Percentiles rank a stretch among this genome's conserved stretches.
phyloP scores from a whole-genome alignment of 2,113 vertebrate genomes.

The Empidonax alnorum region DNA sequence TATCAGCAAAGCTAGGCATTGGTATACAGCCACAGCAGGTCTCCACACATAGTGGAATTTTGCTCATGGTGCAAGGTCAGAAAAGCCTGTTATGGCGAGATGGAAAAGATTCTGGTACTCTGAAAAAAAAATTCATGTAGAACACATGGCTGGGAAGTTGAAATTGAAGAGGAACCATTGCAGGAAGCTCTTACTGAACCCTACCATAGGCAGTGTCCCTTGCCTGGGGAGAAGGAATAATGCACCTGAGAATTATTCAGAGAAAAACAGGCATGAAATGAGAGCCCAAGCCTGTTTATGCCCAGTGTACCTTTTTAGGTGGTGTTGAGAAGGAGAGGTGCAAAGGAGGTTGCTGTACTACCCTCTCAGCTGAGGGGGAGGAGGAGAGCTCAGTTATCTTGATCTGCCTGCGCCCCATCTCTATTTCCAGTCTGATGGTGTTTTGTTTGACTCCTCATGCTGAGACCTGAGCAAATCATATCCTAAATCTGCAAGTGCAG shows the following conservation, averaged over 20 bases:
- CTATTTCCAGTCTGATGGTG: neutral
- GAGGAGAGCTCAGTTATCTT: neutral
- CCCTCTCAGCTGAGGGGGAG: neutral
- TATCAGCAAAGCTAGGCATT: neutral
- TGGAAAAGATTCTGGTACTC: neutral
- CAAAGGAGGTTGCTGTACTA: neutral
- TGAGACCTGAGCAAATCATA: neutral
- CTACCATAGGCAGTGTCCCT: neutral
- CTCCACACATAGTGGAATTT: neutral
- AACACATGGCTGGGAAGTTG: neutral
- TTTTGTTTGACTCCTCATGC: neutral
- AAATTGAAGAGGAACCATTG: neutral
- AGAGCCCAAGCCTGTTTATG: neutral
- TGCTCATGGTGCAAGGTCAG: fast-evolving
- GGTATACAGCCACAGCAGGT: neutral
- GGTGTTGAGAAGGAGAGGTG: neutral
- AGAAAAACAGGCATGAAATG: neutral
- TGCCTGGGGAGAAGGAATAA: neutral
- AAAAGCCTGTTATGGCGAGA: neutral
- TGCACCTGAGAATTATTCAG: neutral
- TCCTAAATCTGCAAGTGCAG: neutral
- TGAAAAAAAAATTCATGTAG: neutral
- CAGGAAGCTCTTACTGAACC: neutral
- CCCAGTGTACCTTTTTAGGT: neutral
- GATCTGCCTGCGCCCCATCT: neutral